phyloP scores from a whole-genome alignment of 2,888 invertebrate species.

The Trichacis sp. region DNA sequence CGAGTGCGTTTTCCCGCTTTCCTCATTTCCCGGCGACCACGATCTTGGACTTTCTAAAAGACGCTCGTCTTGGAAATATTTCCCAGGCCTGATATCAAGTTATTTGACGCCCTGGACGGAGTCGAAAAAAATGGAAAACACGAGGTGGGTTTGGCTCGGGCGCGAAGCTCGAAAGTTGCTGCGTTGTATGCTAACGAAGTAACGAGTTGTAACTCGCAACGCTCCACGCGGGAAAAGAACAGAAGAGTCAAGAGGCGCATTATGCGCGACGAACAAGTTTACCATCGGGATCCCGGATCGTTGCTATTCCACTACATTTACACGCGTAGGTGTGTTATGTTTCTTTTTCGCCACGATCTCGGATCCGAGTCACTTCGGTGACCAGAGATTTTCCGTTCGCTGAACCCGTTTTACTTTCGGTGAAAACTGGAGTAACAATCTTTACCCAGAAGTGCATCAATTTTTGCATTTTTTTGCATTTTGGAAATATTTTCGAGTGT shows the following conservation, averaged over 20 bases:
- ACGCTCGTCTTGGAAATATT: not conserved
- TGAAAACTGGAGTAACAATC: too few relatives aligned
- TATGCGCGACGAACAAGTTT: slow-evolving; percentile 1
- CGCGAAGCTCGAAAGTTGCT: slow-evolving; percentile 5
- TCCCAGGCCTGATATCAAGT: not conserved
- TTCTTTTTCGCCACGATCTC: too few relatives aligned
- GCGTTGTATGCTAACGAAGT: slow-evolving; percentile 4
- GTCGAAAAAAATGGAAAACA: slow-evolving; percentile 1
- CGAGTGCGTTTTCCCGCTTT: too few relatives aligned
- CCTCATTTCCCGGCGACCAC: too few relatives aligned
- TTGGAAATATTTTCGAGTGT: too few relatives aligned
- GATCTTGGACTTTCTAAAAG: too few relatives aligned
- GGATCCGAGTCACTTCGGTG: too few relatives aligned
- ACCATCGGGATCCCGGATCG: not conserved
- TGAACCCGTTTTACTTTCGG: too few relatives aligned
- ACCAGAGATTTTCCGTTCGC: slow-evolving; percentile 31
- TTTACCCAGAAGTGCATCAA: not conserved
- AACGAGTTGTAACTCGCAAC: too few relatives aligned
- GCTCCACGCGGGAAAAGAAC: slow-evolving; percentile 1
- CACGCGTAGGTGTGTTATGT: too few relatives aligned
- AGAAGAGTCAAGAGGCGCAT: slow-evolving; percentile 6
- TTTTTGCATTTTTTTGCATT: too few relatives aligned
- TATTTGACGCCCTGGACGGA: not conserved
- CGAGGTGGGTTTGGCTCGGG: not conserved
- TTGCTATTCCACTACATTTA: not conserved